Evolutionary conservation across 2,113 vertebrate genomes (phyloP), one percentile per base, ranked within the genome.

Genomic region (Seriola aureovittata): DNA sequence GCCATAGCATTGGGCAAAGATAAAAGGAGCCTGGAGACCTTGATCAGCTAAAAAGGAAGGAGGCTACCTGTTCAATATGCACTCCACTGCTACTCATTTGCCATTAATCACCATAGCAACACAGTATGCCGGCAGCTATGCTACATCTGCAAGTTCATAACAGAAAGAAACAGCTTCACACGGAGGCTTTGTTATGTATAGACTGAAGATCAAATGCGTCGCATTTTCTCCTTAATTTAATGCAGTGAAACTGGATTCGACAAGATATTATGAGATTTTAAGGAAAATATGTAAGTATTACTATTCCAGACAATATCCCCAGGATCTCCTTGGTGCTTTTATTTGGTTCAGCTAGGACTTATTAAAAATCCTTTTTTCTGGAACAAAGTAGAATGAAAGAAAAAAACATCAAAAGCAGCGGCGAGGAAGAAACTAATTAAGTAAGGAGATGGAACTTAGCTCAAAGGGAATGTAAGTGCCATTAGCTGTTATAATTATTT

Each of bases 101-200:
- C 59, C 80, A 86, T 83, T 80, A 86, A 86, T 87, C 76, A 36
- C 75, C 82, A 90, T 87, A 32, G 88, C 73, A 82, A 89, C 85
- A 70, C 48, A 65, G 62, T 44, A 72, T 23, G 23, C 17, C 71
- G 70, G 79, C 57, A 50, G 57, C 54, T 14, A 23, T 12, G 29
- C 50, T 36, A 23, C 4, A 23, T 80, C 54, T 64, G 42, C 60
- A 57, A 52, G 55, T 44, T 69, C 58, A 40, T 50, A 34, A 76
- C 17, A 65, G 38, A 77, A 79, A 75, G 65, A 63, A 32, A 23
- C 55, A 23, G 44, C 34, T 75, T 17, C 65, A 34, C 19, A 64
- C 17, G 29, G 19, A 48, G 17, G 25, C 64, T 36, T 58, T 40
- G 23, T 82, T 81, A 57, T 32, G 57, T n/a, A 11, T 2, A 14